A percentile compares a stretch with the other conserved stretches of the same genome.
Evolutionary conservation across 2,113 vertebrate species (phyloP).

Genomic region (Spizaetus ornatus): DNA sequence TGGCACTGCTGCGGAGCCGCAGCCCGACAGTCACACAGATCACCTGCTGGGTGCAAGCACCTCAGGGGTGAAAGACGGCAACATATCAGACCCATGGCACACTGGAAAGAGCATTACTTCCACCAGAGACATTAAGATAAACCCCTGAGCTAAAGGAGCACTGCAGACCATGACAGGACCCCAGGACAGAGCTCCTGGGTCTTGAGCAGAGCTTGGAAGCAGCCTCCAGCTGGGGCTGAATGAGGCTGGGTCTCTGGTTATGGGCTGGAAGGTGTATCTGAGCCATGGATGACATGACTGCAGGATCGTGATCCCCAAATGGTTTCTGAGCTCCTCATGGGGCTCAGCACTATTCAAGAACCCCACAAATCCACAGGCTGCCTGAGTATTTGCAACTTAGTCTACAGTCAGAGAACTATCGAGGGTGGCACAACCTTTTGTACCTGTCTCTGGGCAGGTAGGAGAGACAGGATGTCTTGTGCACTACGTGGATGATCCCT

Average conservation of each 20-base stretch:
- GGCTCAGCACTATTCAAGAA: neutral
- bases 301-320: neutral
- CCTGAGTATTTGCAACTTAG: neutral
- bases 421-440: neutral
- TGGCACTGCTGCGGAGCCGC: neutral
- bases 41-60: neutral
- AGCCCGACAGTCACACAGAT: neutral
- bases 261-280: neutral
- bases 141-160: neutral
- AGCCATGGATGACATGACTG: neutral
- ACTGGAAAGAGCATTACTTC: rapidly evolving
- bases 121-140: neutral
- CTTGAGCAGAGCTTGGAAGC: neutral
- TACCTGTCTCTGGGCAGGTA: neutral
- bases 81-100: rapidly evolving
- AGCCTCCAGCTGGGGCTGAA: neutral
- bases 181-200: neutral
- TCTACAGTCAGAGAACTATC: neutral
- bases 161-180: neutral
- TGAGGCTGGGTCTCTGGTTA: neutral
- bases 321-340: neutral
- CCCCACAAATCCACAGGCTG: neutral
- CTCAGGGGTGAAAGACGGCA: neutral
- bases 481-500: neutral
- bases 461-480: neutral